phyloP scores from a whole-genome alignment of 1,140 invertebrate species.

The Teleopsis dalmanni region DNA sequence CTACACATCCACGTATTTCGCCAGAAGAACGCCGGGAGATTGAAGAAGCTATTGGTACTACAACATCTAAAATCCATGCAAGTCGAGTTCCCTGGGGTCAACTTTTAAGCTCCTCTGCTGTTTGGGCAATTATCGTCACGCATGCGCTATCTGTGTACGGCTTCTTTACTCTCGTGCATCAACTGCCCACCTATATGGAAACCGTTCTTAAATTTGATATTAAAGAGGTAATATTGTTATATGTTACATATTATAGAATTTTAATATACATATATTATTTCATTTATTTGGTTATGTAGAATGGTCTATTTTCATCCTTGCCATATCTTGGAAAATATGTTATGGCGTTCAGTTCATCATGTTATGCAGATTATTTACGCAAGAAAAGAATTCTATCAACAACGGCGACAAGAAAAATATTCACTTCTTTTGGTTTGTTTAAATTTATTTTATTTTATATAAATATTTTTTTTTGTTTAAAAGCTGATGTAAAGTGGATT shows the following conservation, averaged over 20 bases:
- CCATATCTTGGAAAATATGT: slow-evolving; percentile 81
- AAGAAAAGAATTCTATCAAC: slow-evolving; percentile 57
- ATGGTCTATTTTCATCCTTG: slow-evolving; percentile 78
- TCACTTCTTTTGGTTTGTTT: slow-evolving; percentile 56
- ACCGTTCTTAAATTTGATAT: slow-evolving; percentile 81
- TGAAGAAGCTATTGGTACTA: slow-evolving; percentile 59
- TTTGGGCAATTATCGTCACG: slow-evolving; percentile 87
- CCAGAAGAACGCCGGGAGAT: slow-evolving; percentile 75
- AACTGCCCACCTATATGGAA: slow-evolving; percentile 90
- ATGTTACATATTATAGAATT: neutral
- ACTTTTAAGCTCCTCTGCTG: slow-evolving; percentile 71
- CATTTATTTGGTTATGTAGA: slow-evolving; percentile 48
- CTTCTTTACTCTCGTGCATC: slow-evolving; percentile 89
- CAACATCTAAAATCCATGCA: slow-evolving; percentile 51
- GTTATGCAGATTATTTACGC: slow-evolving; percentile 60
- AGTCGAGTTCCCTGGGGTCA: slow-evolving; percentile 68
- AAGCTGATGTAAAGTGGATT: too few relatives aligned
- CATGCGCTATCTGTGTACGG: slow-evolving; percentile 90
- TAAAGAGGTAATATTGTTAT: slow-evolving; percentile 63
- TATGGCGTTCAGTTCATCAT: slow-evolving; percentile 62
- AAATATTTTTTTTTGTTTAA: neutral
- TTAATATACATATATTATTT: neutral
- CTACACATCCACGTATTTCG: slow-evolving; percentile 76
- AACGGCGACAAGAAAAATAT: slow-evolving; percentile 61
- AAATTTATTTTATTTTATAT: neutral